Base-by-base conservation (phyloP, 2,888 invertebrate genomes). In the Dermolepida albohirtum region DNA sequence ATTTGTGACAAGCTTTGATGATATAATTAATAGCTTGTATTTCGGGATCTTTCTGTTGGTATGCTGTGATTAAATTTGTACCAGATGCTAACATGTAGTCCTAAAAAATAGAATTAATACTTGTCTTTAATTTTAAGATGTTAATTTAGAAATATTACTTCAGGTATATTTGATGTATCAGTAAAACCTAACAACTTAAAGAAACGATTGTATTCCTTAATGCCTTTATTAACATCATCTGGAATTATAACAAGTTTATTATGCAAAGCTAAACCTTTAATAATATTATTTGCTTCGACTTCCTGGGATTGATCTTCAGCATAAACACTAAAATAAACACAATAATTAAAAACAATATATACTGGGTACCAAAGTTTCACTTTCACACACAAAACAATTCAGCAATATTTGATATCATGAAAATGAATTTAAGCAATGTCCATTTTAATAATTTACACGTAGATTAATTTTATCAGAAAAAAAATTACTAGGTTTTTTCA, bases 101-200 rank as follows among this genome's bases (percentile, higher is more conserved):
- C 59, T 62, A 34, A 10, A 34, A n/a, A 62, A 16, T 17, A 40
- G 12, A 8, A 14, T 1, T 40, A 16, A 40, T 14, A 10, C 7
- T n/a, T 50, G 5, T 6, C 1, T 7, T 50, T 50, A 27, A 22
- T 10, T 16, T n/a, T 27, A 22, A 22, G 27, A 51, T 5, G 22
- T 22, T 22, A 22, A 1, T 22, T 4, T 22, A 22, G 22, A 22
- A 34, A 34, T 27, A 52, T 59, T 47, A 62, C 59, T 11, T 41
- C 64, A 10, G 64, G 57, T 10, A 68, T 17, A 47, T 64, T 68
- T 16, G 43, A 47, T 16, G 34, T 12, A 12, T 68, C 64, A 14
- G 68, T 68, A 12, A 68, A 68, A 7, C 68, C 68, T 0, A 68
- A 17, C 29, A 68, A 27, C 41, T 68, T 68, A 41, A 68, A 68